Percentiles rank a stretch among this genome's conserved stretches.
These are phyloP conservation scores for Wasmannia auropunctata DNA, from an alignment of 1,140 invertebrate genomes.

Conservation along the genomic window DNA sequence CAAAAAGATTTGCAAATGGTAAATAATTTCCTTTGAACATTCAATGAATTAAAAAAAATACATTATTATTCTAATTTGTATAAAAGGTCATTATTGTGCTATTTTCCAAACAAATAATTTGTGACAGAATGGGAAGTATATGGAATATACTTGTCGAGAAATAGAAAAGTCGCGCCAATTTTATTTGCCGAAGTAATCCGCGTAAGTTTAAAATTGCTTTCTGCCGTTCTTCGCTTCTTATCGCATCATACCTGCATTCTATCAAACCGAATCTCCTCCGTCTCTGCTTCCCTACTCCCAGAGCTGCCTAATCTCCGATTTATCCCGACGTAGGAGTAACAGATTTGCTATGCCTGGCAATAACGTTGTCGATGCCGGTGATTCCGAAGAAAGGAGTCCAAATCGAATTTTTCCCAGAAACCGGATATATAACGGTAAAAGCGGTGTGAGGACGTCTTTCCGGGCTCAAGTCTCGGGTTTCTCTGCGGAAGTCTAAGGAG, in stretches of 20 bases:
- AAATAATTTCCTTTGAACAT: background rate
- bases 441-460: conserved; percentile 18
- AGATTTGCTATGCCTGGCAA: conserved; percentile 17
- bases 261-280: conserved; percentile 12
- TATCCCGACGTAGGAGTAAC: conserved; percentile 33
- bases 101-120: background rate
- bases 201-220: conserved; percentile 28
- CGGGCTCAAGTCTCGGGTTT: background rate
- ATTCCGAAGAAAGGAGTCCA: conserved; percentile 11
- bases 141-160: background rate
- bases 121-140: background rate
- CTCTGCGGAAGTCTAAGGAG: conserved; percentile 42
- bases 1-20: background rate
- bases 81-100: background rate
- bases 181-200: conserved; percentile 9
- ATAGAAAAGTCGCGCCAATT: background rate
- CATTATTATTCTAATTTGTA: background rate
- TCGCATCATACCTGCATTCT: conserved; percentile 5
- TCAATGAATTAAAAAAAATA: background rate
- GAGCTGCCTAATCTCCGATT: conserved; percentile 45
- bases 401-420: conserved; percentile 47
- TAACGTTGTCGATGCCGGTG: background rate
- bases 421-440: conserved; percentile 31
- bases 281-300: background rate
- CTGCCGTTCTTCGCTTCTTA: background rate